A percentile compares a stretch with the other conserved stretches of the same genome.
Evolutionary conservation across 2,888 invertebrate species (phyloP).

Genomic region (Parnassius glacialis): DNA sequence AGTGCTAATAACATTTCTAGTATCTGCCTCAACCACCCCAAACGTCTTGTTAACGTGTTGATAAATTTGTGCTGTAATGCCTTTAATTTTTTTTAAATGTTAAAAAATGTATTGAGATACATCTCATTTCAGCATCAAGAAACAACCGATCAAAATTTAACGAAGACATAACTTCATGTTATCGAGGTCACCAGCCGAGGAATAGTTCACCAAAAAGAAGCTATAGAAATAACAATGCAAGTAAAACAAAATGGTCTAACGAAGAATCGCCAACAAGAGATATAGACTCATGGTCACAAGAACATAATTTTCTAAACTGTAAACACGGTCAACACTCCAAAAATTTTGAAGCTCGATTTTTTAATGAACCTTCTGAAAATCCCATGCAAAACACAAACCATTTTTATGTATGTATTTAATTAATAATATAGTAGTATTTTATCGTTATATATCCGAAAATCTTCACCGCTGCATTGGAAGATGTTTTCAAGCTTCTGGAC

Average conservation of each 20-base stretch:
- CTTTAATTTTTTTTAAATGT: too few species aligned
- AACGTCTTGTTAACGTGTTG: too few species aligned
- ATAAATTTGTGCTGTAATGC: too few species aligned
- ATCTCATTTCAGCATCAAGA: slow-evolving; percentile 4
- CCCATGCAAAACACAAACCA: too few species aligned
- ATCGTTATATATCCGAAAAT: too few species aligned
- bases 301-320: background rate
- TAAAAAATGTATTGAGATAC: too few species aligned
- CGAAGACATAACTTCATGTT: slow-evolving; percentile 10
- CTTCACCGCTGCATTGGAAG: too few species aligned
- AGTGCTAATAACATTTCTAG: too few species aligned
- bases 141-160: slow-evolving; percentile 2
- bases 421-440: too few species aligned
- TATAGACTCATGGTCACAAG: background rate
- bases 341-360: background rate
- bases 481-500: too few species aligned
- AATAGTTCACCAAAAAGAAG: background rate
- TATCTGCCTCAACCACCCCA: too few species aligned
- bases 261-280: background rate
- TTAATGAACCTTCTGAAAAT: background rate
- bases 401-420: too few species aligned
- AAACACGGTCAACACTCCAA: background rate
- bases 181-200: slow-evolving; percentile 3
- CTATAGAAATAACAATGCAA: background rate
- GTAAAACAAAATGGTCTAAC: background rate